These are phyloP conservation scores for Smittia sp. DNA, from an alignment of 2,888 invertebrate species.

Conservation along the genomic window DNA sequence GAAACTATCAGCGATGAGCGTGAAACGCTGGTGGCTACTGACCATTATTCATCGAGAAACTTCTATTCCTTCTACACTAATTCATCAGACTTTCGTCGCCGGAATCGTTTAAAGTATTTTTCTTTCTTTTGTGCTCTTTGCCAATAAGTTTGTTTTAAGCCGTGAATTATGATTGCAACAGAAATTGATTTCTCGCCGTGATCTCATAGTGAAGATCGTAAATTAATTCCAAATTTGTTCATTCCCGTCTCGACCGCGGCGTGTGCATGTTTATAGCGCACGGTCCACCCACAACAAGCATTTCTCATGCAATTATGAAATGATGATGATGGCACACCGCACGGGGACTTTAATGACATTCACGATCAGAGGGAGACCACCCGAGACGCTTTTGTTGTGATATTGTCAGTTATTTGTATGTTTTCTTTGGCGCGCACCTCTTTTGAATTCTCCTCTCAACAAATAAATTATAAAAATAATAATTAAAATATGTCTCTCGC, in stretches of 20 bases:
- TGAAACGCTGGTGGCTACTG: background rate
- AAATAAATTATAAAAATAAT: constrained; percentile 18
- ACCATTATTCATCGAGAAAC: background rate
- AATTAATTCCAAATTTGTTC: constrained; percentile 21
- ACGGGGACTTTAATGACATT: constrained; percentile 27
- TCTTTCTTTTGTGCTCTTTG: background rate
- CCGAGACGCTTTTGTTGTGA: constrained; percentile 14
- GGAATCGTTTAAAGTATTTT: background rate
- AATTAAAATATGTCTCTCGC: constrained; percentile 3
- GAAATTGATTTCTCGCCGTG: constrained; percentile 2
- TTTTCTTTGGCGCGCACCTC: background rate
- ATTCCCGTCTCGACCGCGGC: background rate
- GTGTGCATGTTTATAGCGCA: background rate
- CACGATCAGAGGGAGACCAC: background rate
- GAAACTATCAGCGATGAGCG: background rate
- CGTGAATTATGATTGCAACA: constrained; percentile 26
- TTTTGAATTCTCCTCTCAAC: background rate
- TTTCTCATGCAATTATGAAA: constrained; percentile 35
- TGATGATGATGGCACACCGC: constrained; percentile 24
- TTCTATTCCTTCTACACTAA: too few relatives aligned
- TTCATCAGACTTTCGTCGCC: too few relatives aligned
- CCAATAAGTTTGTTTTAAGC: constrained; percentile 28
- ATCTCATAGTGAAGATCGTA: constrained; percentile 19
- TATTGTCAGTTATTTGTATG: background rate
- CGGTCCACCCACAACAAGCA: constrained; percentile 17